A percentile compares a stretch with the other conserved stretches of the same genome.
phyloP scores from a whole-genome alignment of 2,113 vertebrate species.

The Myotis lucifugus region DNA sequence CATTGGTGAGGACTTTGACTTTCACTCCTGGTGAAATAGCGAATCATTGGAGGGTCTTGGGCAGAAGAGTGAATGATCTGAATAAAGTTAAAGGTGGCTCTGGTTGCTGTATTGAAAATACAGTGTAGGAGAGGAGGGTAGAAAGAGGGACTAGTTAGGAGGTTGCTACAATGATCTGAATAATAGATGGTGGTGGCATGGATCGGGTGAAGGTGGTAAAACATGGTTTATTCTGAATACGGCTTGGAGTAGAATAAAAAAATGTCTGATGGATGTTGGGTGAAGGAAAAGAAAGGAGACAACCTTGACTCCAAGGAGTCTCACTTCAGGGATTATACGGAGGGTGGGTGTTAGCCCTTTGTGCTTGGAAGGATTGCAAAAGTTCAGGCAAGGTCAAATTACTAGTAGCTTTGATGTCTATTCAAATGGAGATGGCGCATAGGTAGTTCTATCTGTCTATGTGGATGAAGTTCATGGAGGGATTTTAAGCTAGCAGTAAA shows the following conservation, averaged over 20 bases:
- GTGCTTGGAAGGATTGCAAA: neutral
- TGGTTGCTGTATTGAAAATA: neutral
- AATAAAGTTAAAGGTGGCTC: neutral
- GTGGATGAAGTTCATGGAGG: neutral
- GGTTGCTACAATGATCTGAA: neutral
- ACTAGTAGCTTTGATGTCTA: neutral
- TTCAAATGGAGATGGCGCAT: neutral
- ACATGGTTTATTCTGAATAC: neutral
- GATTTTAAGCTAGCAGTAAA: slow-evolving; percentile 37
- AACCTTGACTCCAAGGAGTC: neutral
- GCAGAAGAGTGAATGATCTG: neutral
- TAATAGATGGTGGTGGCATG: neutral
- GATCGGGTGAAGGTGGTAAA: neutral
- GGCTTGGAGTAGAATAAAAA: neutral
- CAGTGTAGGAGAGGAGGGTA: neutral
- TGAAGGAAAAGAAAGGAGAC: neutral
- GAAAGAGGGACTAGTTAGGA: neutral
- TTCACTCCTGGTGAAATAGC: neutral
- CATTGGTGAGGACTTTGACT: neutral
- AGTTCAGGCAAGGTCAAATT: neutral
- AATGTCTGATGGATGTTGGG: neutral
- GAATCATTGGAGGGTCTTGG: neutral
- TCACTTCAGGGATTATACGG: neutral
- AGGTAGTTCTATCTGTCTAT: neutral
- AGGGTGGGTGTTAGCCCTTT: neutral